phyloP scores from a whole-genome alignment of 2,797 vertebrate genomes.

The Galagoides demidoff region DNA sequence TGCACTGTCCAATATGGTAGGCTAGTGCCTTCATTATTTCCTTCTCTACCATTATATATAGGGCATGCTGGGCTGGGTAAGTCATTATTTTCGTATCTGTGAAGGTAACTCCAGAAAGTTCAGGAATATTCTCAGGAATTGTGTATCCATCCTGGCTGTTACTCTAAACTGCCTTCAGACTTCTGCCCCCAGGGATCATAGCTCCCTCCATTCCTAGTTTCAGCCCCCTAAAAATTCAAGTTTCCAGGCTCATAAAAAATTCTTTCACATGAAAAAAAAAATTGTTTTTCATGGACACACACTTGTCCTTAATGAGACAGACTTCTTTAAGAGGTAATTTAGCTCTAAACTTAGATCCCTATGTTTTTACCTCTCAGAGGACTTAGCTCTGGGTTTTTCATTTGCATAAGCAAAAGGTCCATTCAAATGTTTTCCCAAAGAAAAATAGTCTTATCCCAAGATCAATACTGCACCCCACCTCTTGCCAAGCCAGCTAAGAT shows the following conservation, averaged over 20 bases:
- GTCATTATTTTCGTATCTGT: not conserved
- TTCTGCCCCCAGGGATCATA: not conserved
- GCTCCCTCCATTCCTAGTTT: not conserved
- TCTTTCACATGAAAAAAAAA: not conserved
- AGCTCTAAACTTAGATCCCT: not conserved
- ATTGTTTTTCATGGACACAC: not conserved
- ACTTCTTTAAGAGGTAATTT: not conserved
- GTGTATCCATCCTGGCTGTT: not conserved
- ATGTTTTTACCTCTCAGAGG: not conserved
- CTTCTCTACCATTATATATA: not conserved
- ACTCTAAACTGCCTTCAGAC: not conserved
- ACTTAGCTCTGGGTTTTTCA: not conserved
- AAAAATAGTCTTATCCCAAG: not conserved
- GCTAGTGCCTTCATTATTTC: not conserved
- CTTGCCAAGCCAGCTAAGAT: not conserved
- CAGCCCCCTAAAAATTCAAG: not conserved
- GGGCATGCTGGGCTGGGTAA: not conserved
- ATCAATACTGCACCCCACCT: not conserved
- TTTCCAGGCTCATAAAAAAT: not conserved
- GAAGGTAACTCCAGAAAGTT: not conserved
- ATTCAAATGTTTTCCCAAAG: not conserved
- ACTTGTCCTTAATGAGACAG: slow-evolving; percentile 21
- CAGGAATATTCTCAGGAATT: not conserved
- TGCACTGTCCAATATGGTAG: not conserved
- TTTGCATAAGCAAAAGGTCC: slow-evolving; percentile 20